phyloP scores from a whole-genome alignment of 2,888 invertebrate genomes.

The Eupithecia vulgata region DNA sequence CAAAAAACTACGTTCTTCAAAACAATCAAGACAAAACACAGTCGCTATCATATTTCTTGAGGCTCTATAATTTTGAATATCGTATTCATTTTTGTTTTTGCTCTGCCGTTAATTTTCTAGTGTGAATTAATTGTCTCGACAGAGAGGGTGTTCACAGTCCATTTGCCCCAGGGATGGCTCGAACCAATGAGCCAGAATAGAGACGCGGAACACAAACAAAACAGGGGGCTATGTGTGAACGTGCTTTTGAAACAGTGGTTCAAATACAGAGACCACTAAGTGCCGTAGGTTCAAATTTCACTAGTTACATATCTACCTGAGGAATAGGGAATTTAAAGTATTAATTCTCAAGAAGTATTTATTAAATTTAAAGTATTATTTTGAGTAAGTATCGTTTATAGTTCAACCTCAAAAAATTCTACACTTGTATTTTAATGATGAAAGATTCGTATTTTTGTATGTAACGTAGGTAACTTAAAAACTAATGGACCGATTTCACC shows the following conservation, averaged over 20 bases:
- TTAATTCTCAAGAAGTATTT: too few species aligned
- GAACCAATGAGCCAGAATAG: constrained; percentile 55
- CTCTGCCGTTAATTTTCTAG: constrained; percentile 1
- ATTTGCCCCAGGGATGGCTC: constrained; percentile 50
- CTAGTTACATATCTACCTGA: neutral
- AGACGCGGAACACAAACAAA: constrained; percentile 39
- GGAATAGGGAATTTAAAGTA: too few species aligned
- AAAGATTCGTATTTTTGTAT: too few species aligned
- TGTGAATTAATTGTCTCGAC: constrained; percentile 21
- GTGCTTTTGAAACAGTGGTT: neutral
- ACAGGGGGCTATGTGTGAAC: neutral
- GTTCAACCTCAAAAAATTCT: too few species aligned
- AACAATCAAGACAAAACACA: neutral
- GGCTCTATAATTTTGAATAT: neutral
- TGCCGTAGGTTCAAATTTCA: neutral
- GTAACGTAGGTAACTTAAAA: too few species aligned
- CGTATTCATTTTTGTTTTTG: neutral
- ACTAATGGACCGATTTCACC: too few species aligned
- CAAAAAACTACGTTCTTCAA: too few species aligned
- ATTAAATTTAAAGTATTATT: too few species aligned
- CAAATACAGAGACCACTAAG: neutral
- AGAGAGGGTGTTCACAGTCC: constrained; percentile 52
- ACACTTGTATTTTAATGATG: too few species aligned
- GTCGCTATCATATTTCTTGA: neutral
- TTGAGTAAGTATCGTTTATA: too few species aligned